Evolutionary conservation across 1,140 invertebrate species (phyloP), one percentile per base, ranked within the genome.

Genomic region (Hestina assimilis): DNA sequence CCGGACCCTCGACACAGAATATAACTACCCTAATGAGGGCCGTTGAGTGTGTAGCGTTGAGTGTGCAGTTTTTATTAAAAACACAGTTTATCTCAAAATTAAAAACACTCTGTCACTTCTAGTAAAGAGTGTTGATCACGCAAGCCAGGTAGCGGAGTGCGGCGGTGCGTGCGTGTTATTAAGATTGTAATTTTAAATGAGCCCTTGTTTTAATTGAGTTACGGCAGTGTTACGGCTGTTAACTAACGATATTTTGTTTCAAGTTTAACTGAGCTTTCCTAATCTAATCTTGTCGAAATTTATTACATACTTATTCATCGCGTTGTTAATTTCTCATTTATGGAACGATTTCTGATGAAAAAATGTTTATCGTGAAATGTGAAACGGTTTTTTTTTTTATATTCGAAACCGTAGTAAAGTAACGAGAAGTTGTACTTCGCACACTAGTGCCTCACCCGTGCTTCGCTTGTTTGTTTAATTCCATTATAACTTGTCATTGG

Each of bases 121-220:
- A 74, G 71, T 48, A 29, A 35, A 45, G n/a, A 14, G 33, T 11
- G 66, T 55, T 45, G 11, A 56, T 35, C 15, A 46, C 17, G 41
- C 24, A 75, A 76, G 63, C 63, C 68, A 73, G 72, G 74, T 79
- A 78, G 80, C 77, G 72, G 56, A 59, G 64, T 67, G 63, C 63
- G 75, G 80, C 77, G 71, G 56, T 57, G 66, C 69, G 63, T 65
- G 75, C 73, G 75, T 73, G 74, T 78, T 78, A 82, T 83, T 82
- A 78, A 81, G 69, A 75, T 68, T 74, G 72, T 80, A 75, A 83
- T 79, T 83, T 83, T 75, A 79, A 78, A 78, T 69, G 69, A 57
- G 60, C 69, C 69, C 71, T 82, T 74, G 70, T 82, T 83, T 79
- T 82, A 85, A 86, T 85, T 83, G 74, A 80, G 83, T 82, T 83